Base-by-base conservation (phyloP, 2,113 vertebrate species). In the Atlantisia rogersi region DNA sequence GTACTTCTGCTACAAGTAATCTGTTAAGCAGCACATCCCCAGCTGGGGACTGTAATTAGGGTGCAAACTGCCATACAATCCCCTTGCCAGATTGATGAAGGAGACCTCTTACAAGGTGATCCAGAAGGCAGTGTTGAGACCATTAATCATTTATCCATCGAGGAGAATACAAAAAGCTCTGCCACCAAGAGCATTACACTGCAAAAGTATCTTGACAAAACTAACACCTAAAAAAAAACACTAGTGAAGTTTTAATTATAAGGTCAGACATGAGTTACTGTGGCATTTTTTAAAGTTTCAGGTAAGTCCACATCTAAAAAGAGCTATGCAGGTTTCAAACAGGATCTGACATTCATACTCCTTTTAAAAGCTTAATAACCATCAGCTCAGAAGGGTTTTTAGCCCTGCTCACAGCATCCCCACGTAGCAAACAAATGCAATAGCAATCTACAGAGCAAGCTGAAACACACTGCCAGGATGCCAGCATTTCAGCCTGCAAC, bases 21-120 rank as follows among this genome's bases (percentile, higher is more conserved):
- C 92, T 89, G 95, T 94, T 95, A 96, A 91, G 44, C 88, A 93
- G 73, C 92, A 97, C 90, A 90, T 91, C 95, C 95, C 95, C 90
- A 95, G 94, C 91, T 95, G 92, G 86, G 95, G 92, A 96, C 69
- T 78, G 89, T 95, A 97, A 97, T 97, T 97, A 94, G 95, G 96
- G 88, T 96, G 91, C 82, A 94, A 97, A 95, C 92, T 88, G 78
- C 87, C 92, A 79, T 82, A 92, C 83, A 95, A 95, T 95, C 94
- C 91, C 89, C 84, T 94, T 95, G 96, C 81, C 91, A 92, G 96
- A 94, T 40, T 96, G 94, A 97, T 94, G 91, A 95, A 97, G 96
- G 94, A 96, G 69, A 97, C 37, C 79, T 92, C 95, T 97, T 86
- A 88, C 94, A 95, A 96, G 97, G 90, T 94, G 94, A 97, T 92